Conservation (phyloP, 2,888 invertebrate species). For the Pachycephus smyrnensis region DNA sequence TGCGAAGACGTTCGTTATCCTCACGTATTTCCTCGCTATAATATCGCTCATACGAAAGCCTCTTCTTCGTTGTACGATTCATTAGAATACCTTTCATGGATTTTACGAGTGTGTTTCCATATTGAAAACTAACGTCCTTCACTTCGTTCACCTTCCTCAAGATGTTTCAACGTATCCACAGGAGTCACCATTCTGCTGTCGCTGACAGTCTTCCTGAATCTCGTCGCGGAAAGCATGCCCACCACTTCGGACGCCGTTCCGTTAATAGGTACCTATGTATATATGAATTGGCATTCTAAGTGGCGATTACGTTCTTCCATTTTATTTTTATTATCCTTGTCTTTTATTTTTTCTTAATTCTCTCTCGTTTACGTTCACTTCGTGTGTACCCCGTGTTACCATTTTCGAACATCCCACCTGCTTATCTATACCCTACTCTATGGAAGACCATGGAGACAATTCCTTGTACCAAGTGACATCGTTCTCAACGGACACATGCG, state of each 20-base stretch:
- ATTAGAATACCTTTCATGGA: too few relatives aligned
- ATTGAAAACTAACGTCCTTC: slow-evolving; percentile 35
- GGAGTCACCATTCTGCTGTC: slow-evolving; percentile 97
- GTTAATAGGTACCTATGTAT: slow-evolving; percentile 79
- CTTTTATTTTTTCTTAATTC: background rate
- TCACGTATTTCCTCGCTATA: too few relatives aligned
- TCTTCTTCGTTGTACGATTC: too few relatives aligned
- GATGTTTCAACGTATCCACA: slow-evolving; percentile 69
- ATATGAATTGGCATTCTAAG: too few relatives aligned
- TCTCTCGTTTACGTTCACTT: background rate
- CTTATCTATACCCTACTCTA: background rate
- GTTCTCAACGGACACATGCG: background rate
- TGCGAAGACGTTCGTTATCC: too few relatives aligned
- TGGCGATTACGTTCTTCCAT: slow-evolving; percentile 21
- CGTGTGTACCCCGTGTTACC: slow-evolving; percentile 5
- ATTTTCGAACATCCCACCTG: background rate
- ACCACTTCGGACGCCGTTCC: slow-evolving; percentile 85
- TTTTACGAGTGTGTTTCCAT: slow-evolving; percentile 32
- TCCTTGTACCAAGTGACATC: background rate
- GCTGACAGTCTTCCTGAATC: slow-evolving; percentile 97
- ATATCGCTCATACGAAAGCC: too few relatives aligned
- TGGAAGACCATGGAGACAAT: background rate
- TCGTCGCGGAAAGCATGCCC: slow-evolving; percentile 97
- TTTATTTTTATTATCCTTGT: slow-evolving; percentile 26
- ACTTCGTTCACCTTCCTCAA: too few relatives aligned